Base-by-base conservation (phyloP, 1,140 invertebrate species). In the Microplitis demolitor region DNA sequence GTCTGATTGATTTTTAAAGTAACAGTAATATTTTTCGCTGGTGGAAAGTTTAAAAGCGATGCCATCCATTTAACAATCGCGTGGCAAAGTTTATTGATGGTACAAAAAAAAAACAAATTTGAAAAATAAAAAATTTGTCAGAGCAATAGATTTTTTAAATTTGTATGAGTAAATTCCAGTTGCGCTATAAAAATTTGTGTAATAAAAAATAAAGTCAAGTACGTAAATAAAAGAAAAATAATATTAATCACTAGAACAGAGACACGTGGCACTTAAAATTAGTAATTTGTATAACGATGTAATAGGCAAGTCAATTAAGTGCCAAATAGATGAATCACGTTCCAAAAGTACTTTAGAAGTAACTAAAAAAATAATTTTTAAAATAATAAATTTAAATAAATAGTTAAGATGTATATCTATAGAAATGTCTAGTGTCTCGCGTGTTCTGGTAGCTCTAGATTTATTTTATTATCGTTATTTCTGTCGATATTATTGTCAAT, bases 251-350 rank as follows among this genome's bases (percentile, higher is more conserved):
- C 16, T 60, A 33, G 58, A 60, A 60, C 31, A 34, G 58, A 60
- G 58, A 34, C 58, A 24, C 58, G 58, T 60, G 58, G 58, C 58
- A 60, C 58, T 60, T 31, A 8, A 63, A 11, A 35, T 37, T 63
- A 35, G 61, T 34, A 60, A 13, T 13, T 33, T 24, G 6, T 33
- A 63, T n/a, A 39, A 14, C 35, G n/a, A 61, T 13, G 53, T 66
- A 14, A 53, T 11, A 13, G 37, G 37, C 16, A 66, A 33, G 60
- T 50, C 54, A 35, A 69, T 54, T 62, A 73, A 73, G 72, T 73
- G 72, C 72, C 72, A 73, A 73, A 73, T 69, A 69, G 51, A 66
- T 68, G 60, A 33, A 56, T 56, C 50, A 54, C 53, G 53, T 54
- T 54, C n/a, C 16, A 54, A 54, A 54, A 54, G n/a, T 8, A 61